Evolutionary conservation across 2,888 invertebrate genomes (phyloP), one percentile per base, ranked within the genome.

Genomic region (Lucinisca nassula): DNA sequence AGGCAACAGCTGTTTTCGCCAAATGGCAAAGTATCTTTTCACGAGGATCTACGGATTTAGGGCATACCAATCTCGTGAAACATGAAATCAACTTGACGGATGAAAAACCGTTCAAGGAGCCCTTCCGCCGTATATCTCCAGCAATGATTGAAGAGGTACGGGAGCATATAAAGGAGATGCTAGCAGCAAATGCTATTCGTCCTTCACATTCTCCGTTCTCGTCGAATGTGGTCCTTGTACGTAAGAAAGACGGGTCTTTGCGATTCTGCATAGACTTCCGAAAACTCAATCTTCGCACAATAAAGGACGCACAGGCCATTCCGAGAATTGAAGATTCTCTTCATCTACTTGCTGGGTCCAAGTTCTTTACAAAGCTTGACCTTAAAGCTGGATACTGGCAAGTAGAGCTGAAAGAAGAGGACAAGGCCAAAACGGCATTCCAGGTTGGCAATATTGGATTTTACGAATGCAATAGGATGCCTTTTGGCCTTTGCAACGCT

Each of bases 401-500:
- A 24, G 58, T 58, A 24, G 24, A 17, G 27, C 1, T 58, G 24
- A 4, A 58, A 3, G 24, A 27, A 6, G 27, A 24, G 27, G 27
- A 27, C 6, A 24, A 17, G 27, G 3, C 3, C 2, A 58, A 58
- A 14, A 40, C 78, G 27, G 83, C 79, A 27, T 83, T 83, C 45
- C 45, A 45, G 17, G 45, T 45, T 45, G 45, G 45, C 45, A 45
- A 45, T 45, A 45, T 45, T 45, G 45, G 45, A 45, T 45, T 45
- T 17, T 45, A 45, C 45, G 45, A 45, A 45, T 45, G 45, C 45
- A 45, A 45, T 45, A 45, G 45, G 17, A 45, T 45, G 45, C 45
- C 45, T 8, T 45, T 45, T 45, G 45, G 45, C 45, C 45, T 45
- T 45, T 45, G 37, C 38, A 84, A 84, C 58, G 84, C 84, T 24